These are phyloP conservation scores for Pseudorasbora parva DNA, from an alignment of 2,113 vertebrate genomes.

Conservation along the genomic window DNA sequence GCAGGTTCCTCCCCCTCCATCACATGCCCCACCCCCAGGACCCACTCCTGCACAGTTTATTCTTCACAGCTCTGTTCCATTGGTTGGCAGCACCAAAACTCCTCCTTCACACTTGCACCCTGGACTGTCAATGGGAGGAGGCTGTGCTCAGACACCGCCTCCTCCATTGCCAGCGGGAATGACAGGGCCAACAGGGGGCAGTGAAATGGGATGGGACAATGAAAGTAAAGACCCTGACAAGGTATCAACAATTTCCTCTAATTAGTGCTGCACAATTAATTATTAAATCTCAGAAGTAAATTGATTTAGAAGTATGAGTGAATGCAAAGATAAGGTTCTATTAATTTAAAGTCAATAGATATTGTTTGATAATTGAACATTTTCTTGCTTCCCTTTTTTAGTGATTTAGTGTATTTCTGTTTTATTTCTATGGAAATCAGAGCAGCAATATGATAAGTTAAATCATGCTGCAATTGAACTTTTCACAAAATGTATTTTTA, in stretches of 20 bases:
- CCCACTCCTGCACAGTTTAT: conserved; percentile 80
- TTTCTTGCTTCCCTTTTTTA: background rate
- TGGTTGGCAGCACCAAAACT: conserved; percentile 83
- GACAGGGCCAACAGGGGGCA: conserved; percentile 63
- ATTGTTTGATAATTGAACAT: background rate
- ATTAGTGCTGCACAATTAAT: background rate
- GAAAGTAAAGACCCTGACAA: conserved; percentile 81
- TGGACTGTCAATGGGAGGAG: conserved; percentile 67
- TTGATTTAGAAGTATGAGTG: background rate
- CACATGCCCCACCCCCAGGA: conserved; percentile 68
- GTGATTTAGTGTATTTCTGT: no score
- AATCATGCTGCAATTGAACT: no score
- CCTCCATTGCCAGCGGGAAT: conserved; percentile 63
- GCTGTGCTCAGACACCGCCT: conserved; percentile 78
- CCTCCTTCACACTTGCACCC: conserved; percentile 82
- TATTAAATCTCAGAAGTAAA: background rate
- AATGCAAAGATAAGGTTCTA: background rate
- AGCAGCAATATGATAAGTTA: background rate
- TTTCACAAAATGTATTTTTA: no score
- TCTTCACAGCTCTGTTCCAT: conserved; percentile 83
- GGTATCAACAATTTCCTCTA: conserved; percentile 58
- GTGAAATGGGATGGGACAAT: conserved; percentile 73
- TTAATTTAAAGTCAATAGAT: background rate
- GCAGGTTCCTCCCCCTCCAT: conserved; percentile 76
- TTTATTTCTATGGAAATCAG: no score